Evolutionary conservation across 1,140 invertebrate genomes (phyloP).

Genomic region (Telenomus remus): DNA sequence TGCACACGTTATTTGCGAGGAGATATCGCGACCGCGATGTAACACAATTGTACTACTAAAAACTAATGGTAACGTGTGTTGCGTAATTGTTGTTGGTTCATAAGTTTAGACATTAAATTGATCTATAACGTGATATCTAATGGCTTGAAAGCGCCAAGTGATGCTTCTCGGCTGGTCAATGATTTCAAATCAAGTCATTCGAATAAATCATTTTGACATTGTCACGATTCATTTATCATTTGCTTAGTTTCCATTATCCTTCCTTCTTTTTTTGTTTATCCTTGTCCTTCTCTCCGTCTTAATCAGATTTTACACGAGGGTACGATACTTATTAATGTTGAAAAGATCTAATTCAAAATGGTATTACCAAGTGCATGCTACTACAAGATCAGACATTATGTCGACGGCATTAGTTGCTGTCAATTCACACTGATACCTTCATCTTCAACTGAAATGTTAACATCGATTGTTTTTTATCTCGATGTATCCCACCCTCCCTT

Average conservation of each 20-base stretch:
- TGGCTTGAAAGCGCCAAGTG: conserved; percentile 29
- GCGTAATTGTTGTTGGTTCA: conserved; percentile 18
- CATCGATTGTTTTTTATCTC: conserved; percentile 43
- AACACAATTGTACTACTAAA: conserved; percentile 38
- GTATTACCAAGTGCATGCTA: conserved; percentile 61
- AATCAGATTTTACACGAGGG: conserved; percentile 55
- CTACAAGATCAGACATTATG: conserved; percentile 64
- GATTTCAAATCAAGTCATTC: conserved; percentile 27
- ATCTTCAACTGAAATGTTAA: conserved; percentile 56
- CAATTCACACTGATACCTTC: conserved; percentile 65
- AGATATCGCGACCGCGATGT: conserved; percentile 23
- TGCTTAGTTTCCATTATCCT: conserved; percentile 10
- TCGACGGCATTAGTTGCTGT: conserved; percentile 21
- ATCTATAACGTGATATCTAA: conserved; percentile 58
- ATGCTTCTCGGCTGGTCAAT: conserved; percentile 19
- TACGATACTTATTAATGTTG: conserved; percentile 58
- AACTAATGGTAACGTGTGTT: conserved; percentile 41
- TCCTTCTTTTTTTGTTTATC: conserved; percentile 21
- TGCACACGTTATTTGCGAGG: conserved; percentile 41
- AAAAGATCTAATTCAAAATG: conserved; percentile 60
- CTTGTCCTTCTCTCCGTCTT: conserved; percentile 42
- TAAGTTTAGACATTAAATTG: conserved; percentile 24
- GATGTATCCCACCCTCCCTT: conserved; percentile 66
- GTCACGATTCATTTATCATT: conserved; percentile 20
- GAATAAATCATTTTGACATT: conserved; percentile 24